Evolutionary conservation across 2,888 invertebrate species (phyloP).

Genomic region (Habrosyne pyritoides): DNA sequence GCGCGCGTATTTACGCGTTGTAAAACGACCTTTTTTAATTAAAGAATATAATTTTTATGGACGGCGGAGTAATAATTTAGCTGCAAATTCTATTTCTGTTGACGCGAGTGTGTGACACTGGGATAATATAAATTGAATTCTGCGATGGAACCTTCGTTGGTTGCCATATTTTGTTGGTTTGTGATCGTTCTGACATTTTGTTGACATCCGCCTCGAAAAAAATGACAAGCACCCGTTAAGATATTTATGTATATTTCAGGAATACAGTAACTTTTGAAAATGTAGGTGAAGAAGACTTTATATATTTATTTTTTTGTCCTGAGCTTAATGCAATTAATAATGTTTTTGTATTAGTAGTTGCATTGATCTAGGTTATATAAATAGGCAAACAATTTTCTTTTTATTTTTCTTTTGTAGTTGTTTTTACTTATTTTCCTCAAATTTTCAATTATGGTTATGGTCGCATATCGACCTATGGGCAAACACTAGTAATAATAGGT

Average conservation of each 20-base stretch:
- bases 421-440: no score
- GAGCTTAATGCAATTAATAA: no score
- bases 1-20: conserved; percentile 8
- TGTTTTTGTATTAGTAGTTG: no score
- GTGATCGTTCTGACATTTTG: background rate
- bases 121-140: background rate
- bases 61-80: background rate
- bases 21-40: conserved; percentile 9
- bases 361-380: no score
- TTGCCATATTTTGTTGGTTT: background rate
- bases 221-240: background rate
- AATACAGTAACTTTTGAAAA: no score
- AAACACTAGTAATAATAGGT: no score
- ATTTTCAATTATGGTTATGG: no score
- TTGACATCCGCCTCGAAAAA: background rate
- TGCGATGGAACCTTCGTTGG: background rate
- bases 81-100: background rate
- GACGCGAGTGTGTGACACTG: background rate
- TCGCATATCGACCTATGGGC: no score
- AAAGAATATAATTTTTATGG: conserved; percentile 7
- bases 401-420: no score
- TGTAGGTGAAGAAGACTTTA: no score
- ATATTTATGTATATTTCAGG: background rate
- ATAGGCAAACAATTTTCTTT: no score
- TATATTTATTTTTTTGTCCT: no score